Percentiles rank a stretch among this genome's conserved stretches.
Conservation (phyloP, 1,140 invertebrate genomes). For the Nasonia longicornis region DNA sequence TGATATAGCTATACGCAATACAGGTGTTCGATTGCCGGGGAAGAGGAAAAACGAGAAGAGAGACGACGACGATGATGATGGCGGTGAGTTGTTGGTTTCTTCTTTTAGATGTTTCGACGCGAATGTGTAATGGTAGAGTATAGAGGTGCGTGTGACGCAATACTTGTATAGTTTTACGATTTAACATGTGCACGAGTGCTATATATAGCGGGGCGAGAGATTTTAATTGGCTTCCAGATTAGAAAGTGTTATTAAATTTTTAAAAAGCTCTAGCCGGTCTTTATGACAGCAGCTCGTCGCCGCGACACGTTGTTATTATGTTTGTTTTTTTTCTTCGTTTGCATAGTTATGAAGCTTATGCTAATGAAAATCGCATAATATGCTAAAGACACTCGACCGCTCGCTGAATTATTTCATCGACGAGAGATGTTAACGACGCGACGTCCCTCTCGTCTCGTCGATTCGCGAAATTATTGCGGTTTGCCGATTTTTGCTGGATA, state of each 20-base stretch:
- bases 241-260: background rate
- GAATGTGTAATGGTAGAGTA: no score
- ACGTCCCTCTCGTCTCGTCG: no score
- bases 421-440: no score
- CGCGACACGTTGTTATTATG: background rate
- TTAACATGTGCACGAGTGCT: no score
- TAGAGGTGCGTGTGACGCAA: no score
- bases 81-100: background rate
- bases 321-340: background rate
- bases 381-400: background rate
- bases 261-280: background rate
- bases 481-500: background rate
- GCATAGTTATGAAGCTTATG: background rate
- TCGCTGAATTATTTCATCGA: no score
- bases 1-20: background rate
- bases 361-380: background rate
- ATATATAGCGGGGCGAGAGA: background rate
- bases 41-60: background rate
- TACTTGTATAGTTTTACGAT: no score
- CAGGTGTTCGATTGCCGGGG: conserved; percentile 4
- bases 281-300: background rate
- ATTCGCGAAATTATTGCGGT: no score
- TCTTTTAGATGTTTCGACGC: background rate
- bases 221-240: background rate
- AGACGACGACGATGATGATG: background rate